phyloP scores from a whole-genome alignment of 23 tunicate species.

The Ciona savignyi region DNA sequence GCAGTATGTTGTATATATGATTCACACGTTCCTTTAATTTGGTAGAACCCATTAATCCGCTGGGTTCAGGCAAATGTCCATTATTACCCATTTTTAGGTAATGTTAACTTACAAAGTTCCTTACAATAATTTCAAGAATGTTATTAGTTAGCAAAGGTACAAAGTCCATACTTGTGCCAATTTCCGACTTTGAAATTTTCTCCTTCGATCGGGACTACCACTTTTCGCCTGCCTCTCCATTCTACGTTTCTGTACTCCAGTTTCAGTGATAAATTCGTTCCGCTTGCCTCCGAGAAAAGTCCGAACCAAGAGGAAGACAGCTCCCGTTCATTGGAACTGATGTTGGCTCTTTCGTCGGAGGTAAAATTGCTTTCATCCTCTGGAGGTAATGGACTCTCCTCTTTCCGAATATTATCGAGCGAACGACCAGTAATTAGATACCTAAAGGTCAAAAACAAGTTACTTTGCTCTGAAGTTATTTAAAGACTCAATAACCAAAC shows the following conservation, averaged over 20 bases:
- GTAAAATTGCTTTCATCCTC: slow-evolving; percentile 1
- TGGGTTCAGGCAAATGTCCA: too few species aligned
- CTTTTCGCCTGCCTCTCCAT: slow-evolving; percentile 17
- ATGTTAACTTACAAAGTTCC: too few species aligned
- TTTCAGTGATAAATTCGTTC: slow-evolving; percentile 25
- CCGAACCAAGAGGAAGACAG: slow-evolving; percentile 76
- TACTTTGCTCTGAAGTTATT: too few species aligned
- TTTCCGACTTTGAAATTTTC: slow-evolving; percentile 17
- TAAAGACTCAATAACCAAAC: too few species aligned
- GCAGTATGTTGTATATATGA: too few species aligned
- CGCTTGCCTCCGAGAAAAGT: slow-evolving; percentile 15
- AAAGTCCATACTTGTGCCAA: slow-evolving; percentile 94
- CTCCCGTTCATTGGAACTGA: slow-evolving; percentile 5
- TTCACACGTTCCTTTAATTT: too few species aligned
- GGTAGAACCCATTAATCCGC: too few species aligned
- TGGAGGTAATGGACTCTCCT: neutral
- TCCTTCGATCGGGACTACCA: slow-evolving; percentile 12
- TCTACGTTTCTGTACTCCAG: slow-evolving; percentile 69
- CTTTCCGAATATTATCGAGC: slow-evolving; percentile 9
- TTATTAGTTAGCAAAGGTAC: too few species aligned
- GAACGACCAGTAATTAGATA: slow-evolving; percentile 73
- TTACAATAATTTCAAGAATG: too few species aligned
- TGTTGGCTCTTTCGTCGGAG: neutral
- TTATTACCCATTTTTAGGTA: too few species aligned
- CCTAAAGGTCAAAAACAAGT: slow-evolving; percentile 21